Base-by-base conservation (phyloP, 2,113 vertebrate genomes). In the Alouatta palliata region DNA sequence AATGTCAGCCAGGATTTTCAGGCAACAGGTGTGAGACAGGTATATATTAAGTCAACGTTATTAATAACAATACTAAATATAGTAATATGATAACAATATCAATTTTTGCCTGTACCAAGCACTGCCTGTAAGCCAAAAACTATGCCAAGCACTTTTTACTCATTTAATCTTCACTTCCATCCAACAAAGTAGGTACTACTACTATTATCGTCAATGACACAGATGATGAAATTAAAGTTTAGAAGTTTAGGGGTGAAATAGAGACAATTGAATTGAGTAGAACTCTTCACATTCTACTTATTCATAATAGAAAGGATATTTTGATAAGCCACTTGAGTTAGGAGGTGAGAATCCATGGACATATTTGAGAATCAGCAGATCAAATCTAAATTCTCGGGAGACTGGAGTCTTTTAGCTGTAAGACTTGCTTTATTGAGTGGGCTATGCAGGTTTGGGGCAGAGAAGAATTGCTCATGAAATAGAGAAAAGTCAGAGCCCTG, bases 21-120 rank as follows among this genome's bases (percentile, higher is more conserved):
- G 99, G 99, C 99, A 99, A 98, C 98, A 99, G 99, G 98, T 99
- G 99, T 99, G 99, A 99, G 99, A 99, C 99, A 99, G 99, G 99
- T 99, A 99, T 98, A 98, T 98, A 99, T 94, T 93, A 98, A 66
- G 30, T 96, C 80, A 94, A 47, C 96, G 96, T 80, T 91, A 80
- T 27, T 80, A 68, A 45, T 47, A 71, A 20, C 1, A 49, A 45
- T 45, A 75, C 35, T 52, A 93, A 98, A 94, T 52, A 86, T 90
- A 87, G 52, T 49, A 52, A 23, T 49, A 49, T 47, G 27, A 30
- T 30, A 77, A 32, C 40, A 77, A 11, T 32, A 11, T 45, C 37
- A 0, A 0, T 71, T 37, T 95, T 80, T 43, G 10, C n/a, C 91
- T 91, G 7, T 17, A n/a, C 5, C 6, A 25, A 54, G 9, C 11